Percentiles rank a stretch among this genome's conserved stretches.
phyloP scores from a whole-genome alignment of 2,797 vertebrate species.

The Garrulus glandarius region DNA sequence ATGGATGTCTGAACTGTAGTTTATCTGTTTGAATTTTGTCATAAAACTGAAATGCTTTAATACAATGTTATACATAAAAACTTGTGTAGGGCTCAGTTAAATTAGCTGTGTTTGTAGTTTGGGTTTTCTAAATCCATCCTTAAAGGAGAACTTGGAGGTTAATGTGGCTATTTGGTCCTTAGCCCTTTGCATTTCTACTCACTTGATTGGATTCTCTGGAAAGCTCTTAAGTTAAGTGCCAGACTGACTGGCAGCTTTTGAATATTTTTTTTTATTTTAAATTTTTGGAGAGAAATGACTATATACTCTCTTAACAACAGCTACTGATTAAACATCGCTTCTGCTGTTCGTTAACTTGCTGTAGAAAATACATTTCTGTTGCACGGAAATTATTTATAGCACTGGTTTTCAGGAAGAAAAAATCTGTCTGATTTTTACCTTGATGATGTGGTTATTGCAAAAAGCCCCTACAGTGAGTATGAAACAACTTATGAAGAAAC shows the following conservation, averaged over 20 bases:
- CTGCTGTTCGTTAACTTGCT: background rate
- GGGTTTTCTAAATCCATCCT: background rate
- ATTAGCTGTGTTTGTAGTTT: background rate
- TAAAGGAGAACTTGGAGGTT: background rate
- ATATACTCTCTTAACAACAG: background rate
- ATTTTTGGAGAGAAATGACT: background rate
- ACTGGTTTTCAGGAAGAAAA: background rate
- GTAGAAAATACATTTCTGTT: background rate
- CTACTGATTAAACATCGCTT: background rate
- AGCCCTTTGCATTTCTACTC: background rate
- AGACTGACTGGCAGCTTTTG: background rate
- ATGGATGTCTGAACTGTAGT: background rate
- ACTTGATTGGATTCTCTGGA: background rate
- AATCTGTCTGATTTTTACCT: background rate
- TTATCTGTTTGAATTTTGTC: background rate
- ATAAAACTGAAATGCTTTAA: background rate
- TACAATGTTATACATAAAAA: background rate
- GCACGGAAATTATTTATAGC: background rate
- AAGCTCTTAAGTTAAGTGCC: background rate
- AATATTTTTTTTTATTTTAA: background rate
- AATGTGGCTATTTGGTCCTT: background rate
- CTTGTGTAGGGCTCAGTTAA: background rate
- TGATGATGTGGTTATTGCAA: background rate
- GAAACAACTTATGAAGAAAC: background rate
- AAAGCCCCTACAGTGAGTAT: background rate